Evolutionary conservation across 2,113 vertebrate genomes (phyloP).

Genomic region (Chrysochloris asiatica): DNA sequence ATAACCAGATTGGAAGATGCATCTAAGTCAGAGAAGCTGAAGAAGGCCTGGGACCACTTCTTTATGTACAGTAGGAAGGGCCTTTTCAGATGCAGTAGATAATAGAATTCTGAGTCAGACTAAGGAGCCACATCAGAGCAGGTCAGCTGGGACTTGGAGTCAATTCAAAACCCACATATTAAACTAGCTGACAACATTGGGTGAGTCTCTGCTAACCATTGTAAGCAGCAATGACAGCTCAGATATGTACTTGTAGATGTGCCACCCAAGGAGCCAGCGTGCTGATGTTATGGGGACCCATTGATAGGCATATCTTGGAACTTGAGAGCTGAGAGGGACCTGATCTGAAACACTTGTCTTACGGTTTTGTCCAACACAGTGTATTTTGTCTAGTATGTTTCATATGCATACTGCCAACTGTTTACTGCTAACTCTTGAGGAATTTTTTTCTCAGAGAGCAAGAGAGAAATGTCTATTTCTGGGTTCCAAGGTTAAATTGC

Average conservation of each 20-base stretch:
- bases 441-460: background rate
- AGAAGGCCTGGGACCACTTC: background rate
- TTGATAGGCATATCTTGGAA: background rate
- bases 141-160: background rate
- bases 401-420: background rate
- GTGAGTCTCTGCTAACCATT: constrained; percentile 39
- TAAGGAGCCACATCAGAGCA: background rate
- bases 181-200: background rate
- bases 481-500: background rate
- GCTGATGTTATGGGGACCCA: background rate
- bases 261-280: background rate
- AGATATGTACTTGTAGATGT: background rate
- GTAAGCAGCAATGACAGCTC: background rate
- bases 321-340: background rate
- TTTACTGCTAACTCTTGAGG: background rate
- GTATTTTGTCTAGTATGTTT: background rate
- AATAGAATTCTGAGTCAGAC: background rate
- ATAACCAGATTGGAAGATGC: background rate
- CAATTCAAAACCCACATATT: constrained; percentile 2
- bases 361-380: background rate
- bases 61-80: background rate
- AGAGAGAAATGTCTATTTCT: constrained; percentile 21
- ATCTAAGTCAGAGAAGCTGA: background rate
- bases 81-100: background rate
- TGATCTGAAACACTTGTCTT: background rate